Conservation (phyloP, 2,113 vertebrate species). For the Sinocyclocheilus anshuiensis region DNA sequence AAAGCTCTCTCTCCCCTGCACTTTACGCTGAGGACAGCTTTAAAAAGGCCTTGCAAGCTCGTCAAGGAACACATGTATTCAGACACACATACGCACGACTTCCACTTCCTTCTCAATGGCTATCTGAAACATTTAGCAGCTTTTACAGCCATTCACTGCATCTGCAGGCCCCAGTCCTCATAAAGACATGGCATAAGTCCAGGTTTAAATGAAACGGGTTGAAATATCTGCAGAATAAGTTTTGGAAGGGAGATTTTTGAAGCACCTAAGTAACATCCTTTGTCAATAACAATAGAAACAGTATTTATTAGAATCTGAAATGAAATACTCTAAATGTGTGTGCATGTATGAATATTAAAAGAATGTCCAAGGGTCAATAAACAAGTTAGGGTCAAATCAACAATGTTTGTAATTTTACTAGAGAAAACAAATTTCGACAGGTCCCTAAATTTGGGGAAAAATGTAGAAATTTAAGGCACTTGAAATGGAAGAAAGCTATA, state of each 20-base stretch:
- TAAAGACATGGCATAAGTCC: constrained; percentile 35
- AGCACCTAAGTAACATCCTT: too few species aligned
- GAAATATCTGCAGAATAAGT: background rate
- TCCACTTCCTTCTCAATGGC: constrained; percentile 24
- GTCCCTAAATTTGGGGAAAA: too few species aligned
- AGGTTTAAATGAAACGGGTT: constrained; percentile 41
- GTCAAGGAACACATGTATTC: constrained; percentile 67
- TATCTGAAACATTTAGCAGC: constrained; percentile 39
- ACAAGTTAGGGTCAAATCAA: too few species aligned
- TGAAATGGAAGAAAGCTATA: too few species aligned
- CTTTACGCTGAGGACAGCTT: constrained; percentile 62
- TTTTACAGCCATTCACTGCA: constrained; percentile 35
- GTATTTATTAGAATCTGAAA: too few species aligned
- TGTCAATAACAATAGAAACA: background rate
- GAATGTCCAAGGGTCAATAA: too few species aligned
- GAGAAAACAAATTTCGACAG: too few species aligned
- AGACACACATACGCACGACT: constrained; percentile 18
- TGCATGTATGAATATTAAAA: too few species aligned
- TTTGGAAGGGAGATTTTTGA: background rate
- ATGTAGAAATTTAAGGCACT: too few species aligned
- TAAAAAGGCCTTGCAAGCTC: constrained; percentile 65
- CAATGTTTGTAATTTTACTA: too few species aligned
- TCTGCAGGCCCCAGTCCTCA: constrained; percentile 29
- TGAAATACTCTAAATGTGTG: too few species aligned
- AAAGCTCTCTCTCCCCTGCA: constrained; percentile 59